phyloP scores from a whole-genome alignment of 2,797 vertebrate species.

The Pteropus rufus region DNA sequence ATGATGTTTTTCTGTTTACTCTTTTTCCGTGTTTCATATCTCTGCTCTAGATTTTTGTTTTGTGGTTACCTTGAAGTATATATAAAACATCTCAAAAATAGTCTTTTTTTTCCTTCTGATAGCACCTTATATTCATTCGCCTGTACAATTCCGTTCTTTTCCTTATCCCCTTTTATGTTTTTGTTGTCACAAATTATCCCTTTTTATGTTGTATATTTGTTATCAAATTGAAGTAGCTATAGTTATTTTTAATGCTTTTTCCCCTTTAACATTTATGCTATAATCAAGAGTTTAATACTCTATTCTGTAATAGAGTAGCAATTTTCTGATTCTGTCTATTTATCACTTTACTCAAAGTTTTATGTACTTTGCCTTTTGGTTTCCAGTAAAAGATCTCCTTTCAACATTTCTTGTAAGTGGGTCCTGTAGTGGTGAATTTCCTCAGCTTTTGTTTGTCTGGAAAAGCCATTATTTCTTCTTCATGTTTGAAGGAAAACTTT shows the following conservation, averaged over 20 bases:
- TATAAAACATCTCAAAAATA: neutral
- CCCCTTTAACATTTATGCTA: too few species aligned
- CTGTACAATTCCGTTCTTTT: neutral
- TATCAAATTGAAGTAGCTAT: neutral
- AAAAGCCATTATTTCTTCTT: neutral
- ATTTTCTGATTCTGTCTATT: neutral
- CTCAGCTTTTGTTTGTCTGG: neutral
- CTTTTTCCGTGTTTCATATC: neutral
- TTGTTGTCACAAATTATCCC: neutral
- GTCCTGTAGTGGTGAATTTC: neutral
- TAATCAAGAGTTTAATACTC: neutral
- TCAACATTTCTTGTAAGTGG: neutral
- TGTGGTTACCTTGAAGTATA: neutral
- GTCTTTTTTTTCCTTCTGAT: neutral
- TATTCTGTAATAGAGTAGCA: neutral
- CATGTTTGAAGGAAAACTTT: neutral
- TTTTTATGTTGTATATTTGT: neutral
- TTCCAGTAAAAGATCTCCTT: neutral
- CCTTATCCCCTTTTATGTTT: neutral
- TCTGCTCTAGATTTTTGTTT: neutral
- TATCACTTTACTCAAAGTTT: neutral
- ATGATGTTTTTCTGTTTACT: neutral
- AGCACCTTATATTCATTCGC: neutral
- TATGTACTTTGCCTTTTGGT: neutral
- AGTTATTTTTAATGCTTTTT: too few species aligned